phyloP scores from a whole-genome alignment of 2,888 invertebrate genomes.

The Syritta pipiens region DNA sequence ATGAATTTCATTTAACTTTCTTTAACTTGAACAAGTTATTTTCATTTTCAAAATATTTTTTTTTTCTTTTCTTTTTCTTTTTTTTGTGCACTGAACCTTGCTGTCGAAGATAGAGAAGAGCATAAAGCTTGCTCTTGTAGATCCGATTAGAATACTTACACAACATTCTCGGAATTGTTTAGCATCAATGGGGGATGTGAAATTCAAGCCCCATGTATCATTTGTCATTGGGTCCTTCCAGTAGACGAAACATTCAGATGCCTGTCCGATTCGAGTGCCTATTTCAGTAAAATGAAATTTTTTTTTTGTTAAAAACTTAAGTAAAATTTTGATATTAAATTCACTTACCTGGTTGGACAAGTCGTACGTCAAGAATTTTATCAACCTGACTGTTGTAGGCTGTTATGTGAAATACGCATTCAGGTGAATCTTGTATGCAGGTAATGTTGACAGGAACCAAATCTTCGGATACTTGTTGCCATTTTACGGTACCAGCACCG shows the following conservation, averaged over 20 bases:
- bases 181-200: conserved; percentile 97
- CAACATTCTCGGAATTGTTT: conserved; percentile 98
- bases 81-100: conserved; percentile 74
- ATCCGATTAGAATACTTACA: conserved; percentile 85
- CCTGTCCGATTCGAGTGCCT: conserved; percentile 98
- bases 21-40: conserved; percentile 24
- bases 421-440: conserved; percentile 97
- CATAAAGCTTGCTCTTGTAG: conserved; percentile 64
- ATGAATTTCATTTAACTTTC: conserved; percentile 25
- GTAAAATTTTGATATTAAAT: not conserved
- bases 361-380: conserved; percentile 97
- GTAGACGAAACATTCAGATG: conserved; percentile 99
- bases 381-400: conserved; percentile 99
- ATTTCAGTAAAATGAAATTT: conserved; percentile 59
- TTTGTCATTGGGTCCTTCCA: conserved; percentile 99
- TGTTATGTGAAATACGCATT: conserved; percentile 98
- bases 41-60: conserved; percentile 29
- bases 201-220: conserved; percentile 99
- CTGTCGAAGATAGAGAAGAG: conserved; percentile 72
- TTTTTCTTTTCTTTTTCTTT: conserved; percentile 16
- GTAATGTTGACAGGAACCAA: conserved; percentile 99
- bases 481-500: conserved; percentile 94
- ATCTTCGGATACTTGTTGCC: conserved; percentile 99
- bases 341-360: conserved; percentile 95
- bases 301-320: no score